Percentiles rank a stretch among this genome's conserved stretches.
These are phyloP conservation scores for Spodoptera frugiperda DNA, from an alignment of 1,140 invertebrate genomes.

Conservation along the genomic window DNA sequence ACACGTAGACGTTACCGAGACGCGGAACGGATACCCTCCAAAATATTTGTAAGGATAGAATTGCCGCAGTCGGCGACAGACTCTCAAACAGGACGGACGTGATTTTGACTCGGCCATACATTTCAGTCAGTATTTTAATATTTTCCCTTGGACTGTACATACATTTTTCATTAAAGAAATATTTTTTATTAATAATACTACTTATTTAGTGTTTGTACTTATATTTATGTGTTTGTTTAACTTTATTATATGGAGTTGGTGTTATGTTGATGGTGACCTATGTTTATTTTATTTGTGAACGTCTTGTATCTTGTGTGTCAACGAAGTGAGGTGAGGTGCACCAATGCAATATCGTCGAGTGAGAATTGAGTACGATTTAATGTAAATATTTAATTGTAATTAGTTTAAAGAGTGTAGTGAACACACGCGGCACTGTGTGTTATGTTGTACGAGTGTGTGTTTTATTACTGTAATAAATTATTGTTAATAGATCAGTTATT, in stretches of 20 bases:
- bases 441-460: slow-evolving; percentile 74
- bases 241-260: background rate
- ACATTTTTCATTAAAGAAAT: slow-evolving; percentile 5
- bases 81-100: slow-evolving; percentile 12
- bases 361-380: slow-evolving; percentile 7
- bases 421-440: slow-evolving; percentile 67
- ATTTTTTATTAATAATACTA: slow-evolving; percentile 18
- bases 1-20: slow-evolving; percentile 53
- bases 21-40: slow-evolving; percentile 72
- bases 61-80: background rate
- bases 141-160: slow-evolving; percentile 14
- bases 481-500: slow-evolving; percentile 84
- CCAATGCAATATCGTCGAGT: slow-evolving; percentile 41
- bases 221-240: slow-evolving; percentile 10
- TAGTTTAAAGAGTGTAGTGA: slow-evolving; percentile 27
- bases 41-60: slow-evolving; percentile 49
- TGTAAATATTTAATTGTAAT: slow-evolving; percentile 49
- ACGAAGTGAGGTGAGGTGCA: slow-evolving; percentile 5
- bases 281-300: slow-evolving; percentile 21
- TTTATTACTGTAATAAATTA: slow-evolving; percentile 83
- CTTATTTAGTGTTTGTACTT: slow-evolving; percentile 38
- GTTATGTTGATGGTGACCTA: background rate
- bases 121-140: slow-evolving; percentile 21
- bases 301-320: slow-evolving; percentile 6
- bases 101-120: slow-evolving; percentile 19